A percentile compares a stretch with the other conserved stretches of the same genome.
Conservation (phyloP, 2,797 vertebrate species). For the Sebastes iracundus region DNA sequence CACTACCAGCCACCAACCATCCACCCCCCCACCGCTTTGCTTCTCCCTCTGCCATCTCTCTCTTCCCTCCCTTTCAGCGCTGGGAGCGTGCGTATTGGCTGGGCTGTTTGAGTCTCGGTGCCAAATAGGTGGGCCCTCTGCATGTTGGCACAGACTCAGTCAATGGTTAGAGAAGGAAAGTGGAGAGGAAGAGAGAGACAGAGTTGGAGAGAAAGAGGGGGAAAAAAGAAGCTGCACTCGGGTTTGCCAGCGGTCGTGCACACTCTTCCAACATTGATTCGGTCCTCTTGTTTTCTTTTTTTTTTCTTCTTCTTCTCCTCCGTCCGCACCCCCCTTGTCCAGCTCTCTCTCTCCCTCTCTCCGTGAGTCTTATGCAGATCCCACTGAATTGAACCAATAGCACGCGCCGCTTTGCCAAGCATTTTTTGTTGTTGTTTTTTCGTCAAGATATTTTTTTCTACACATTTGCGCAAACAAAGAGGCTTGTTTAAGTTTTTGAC, state of each 20-base stretch:
- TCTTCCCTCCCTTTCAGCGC: conserved; percentile 85
- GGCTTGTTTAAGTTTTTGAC: conserved; percentile 65
- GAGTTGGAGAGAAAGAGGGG: conserved; percentile 86
- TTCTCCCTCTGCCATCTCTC: conserved; percentile 75
- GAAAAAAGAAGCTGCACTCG: conserved; percentile 83
- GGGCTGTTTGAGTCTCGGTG: conserved; percentile 84
- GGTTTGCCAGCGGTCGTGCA: conserved; percentile 86
- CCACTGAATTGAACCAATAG: conserved; percentile 86
- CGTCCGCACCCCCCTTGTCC: conserved; percentile 67
- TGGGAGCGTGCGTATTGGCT: conserved; percentile 91
- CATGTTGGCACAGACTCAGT: conserved; percentile 90
- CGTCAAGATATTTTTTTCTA: conserved; percentile 61
- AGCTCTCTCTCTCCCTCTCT: conserved; percentile 69
- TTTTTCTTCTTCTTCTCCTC: conserved; percentile 72
- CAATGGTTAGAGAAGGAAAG: conserved; percentile 91
- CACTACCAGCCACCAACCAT: conserved; percentile 76
- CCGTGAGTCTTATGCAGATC: conserved; percentile 80
- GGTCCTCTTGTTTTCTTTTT: conserved; percentile 82
- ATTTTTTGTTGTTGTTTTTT: conserved; percentile 54
- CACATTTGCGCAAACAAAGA: conserved; percentile 63
- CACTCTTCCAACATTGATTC: conserved; percentile 87
- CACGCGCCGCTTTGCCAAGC: conserved; percentile 83
- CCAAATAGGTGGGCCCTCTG: conserved; percentile 95
- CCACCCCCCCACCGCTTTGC: conserved; percentile 47
- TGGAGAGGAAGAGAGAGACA: conserved; percentile 88